phyloP scores from a whole-genome alignment of 2,888 invertebrate genomes.

The Leptura quadrifasciata region DNA sequence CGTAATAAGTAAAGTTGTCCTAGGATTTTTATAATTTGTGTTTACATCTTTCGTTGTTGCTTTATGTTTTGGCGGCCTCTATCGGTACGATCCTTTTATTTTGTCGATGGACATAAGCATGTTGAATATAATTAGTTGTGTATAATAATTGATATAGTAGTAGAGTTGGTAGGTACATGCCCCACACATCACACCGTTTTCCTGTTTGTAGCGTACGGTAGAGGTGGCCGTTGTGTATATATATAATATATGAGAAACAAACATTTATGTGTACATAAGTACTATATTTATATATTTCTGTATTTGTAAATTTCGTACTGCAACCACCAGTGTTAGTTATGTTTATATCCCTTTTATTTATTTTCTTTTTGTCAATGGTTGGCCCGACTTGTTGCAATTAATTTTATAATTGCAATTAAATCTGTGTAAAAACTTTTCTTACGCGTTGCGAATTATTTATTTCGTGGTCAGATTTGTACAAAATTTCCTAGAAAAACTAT shows the following conservation, averaged over 20 bases:
- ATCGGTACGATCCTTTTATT: background rate
- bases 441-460: slow-evolving; percentile 60
- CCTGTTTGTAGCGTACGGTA: slow-evolving; percentile 49
- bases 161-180: slow-evolving; percentile 33
- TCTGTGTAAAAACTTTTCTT: slow-evolving; percentile 46
- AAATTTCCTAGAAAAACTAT: slow-evolving; percentile 67
- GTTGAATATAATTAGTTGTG: too few species aligned
- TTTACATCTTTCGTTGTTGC: slow-evolving; percentile 49
- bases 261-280: slow-evolving; percentile 65
- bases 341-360: slow-evolving; percentile 59
- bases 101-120: too few species aligned
- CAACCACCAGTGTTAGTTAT: slow-evolving; percentile 62
- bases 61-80: slow-evolving; percentile 49
- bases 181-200: slow-evolving; percentile 64
- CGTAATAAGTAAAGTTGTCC: slow-evolving; percentile 48
- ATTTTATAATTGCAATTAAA: slow-evolving; percentile 54
- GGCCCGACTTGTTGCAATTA: slow-evolving; percentile 54
- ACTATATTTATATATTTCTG: slow-evolving; percentile 65
- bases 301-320: slow-evolving; percentile 71
- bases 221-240: slow-evolving; percentile 61
- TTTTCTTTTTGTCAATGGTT: slow-evolving; percentile 54
- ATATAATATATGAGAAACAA: too few species aligned
- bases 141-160: too few species aligned
- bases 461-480: slow-evolving; percentile 67
- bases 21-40: slow-evolving; percentile 53